Base-by-base conservation (phyloP, 2,113 vertebrate species). In the Odontophorus gujanensis region DNA sequence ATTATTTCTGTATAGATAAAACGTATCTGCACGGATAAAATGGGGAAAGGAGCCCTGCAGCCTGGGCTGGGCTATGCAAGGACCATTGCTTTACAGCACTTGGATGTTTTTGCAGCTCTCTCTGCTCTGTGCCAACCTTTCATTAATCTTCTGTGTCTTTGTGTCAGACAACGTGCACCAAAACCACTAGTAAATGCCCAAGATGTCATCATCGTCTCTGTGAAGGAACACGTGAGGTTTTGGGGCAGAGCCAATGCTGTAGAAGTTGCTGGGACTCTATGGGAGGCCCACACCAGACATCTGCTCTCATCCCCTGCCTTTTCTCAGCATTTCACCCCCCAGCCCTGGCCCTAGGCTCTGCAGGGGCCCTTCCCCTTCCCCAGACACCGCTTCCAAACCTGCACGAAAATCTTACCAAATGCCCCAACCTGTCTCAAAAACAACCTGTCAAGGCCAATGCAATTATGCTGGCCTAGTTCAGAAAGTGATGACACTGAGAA, bases 1-100 rank as follows among this genome's bases (percentile, higher is more conserved):
- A 16, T 48, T 74, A 81, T 67, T 89, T 85, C 43, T 30, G 15
- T 28, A 62, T 0, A 0, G 75, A 65, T 53, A 84, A 79, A 92
- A 63, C 0, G 1, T 53, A 28, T 17, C 51, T 28, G 26, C 28
- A 53, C 2, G 5, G 3, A 2, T 53, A 53, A 53, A 53, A 53
- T 15, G 16, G 9, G 11, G 25, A 28, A 32, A 57, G 32, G 30
- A 57, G n/a, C 28, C 34, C 59, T 58, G 26, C 42, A 90, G 50
- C 25, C 62, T 36, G 61, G n/a, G 26, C 26, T 69, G 57, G 11
- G 5, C 22, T 53, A 11, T 11, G 19, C n/a, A 36, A 69, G 66
- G 81, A 10, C 3, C 24, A 6, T 17, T 3, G 18, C 86, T 75
- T 72, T 28, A 76, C 24, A 79, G 24, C 40, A 50, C n/a, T 72